Percentiles rank a stretch among this genome's conserved stretches.
Evolutionary conservation across 2,113 vertebrate species (phyloP).

Genomic region (Xiphophorus hellerii): DNA sequence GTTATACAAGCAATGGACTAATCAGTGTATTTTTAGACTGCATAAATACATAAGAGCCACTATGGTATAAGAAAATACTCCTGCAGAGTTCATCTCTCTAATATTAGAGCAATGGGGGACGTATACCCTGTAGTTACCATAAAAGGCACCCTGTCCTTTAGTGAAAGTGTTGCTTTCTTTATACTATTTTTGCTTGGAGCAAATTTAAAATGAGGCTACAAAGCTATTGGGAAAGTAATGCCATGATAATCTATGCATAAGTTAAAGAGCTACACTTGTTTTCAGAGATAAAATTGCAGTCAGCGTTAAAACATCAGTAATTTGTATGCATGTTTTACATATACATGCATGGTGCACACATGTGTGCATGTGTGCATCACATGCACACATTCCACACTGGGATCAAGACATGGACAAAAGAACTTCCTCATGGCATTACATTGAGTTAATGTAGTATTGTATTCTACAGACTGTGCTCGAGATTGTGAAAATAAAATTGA

Average conservation of each 20-base stretch:
- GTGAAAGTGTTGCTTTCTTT: slow-evolving; percentile 18
- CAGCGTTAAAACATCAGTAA: background rate
- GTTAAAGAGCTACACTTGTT: slow-evolving; percentile 10
- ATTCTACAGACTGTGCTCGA: background rate
- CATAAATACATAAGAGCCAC: slow-evolving; percentile 16
- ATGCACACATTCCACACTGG: background rate
- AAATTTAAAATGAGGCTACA: slow-evolving; percentile 36
- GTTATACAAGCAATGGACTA: background rate
- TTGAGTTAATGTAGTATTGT: background rate
- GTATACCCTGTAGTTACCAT: background rate
- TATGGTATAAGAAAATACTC: slow-evolving; percentile 14
- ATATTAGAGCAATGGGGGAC: background rate
- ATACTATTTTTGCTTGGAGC: slow-evolving; percentile 6
- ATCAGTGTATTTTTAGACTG: background rate
- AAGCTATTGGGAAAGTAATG: slow-evolving; percentile 16
- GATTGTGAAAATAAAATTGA: background rate
- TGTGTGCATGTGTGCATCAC: background rate
- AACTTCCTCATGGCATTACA: background rate
- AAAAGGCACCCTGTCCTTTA: slow-evolving; percentile 5
- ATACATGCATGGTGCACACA: background rate
- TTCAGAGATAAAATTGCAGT: background rate
- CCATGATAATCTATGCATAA: slow-evolving; percentile 23
- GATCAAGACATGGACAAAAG: background rate
- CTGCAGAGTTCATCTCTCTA: background rate
- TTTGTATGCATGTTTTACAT: background rate